A percentile compares a stretch with the other conserved stretches of the same genome.
These are phyloP conservation scores for Chrysocyon brachyurus DNA, from an alignment of 2,797 vertebrate genomes.

Conservation along the genomic window DNA sequence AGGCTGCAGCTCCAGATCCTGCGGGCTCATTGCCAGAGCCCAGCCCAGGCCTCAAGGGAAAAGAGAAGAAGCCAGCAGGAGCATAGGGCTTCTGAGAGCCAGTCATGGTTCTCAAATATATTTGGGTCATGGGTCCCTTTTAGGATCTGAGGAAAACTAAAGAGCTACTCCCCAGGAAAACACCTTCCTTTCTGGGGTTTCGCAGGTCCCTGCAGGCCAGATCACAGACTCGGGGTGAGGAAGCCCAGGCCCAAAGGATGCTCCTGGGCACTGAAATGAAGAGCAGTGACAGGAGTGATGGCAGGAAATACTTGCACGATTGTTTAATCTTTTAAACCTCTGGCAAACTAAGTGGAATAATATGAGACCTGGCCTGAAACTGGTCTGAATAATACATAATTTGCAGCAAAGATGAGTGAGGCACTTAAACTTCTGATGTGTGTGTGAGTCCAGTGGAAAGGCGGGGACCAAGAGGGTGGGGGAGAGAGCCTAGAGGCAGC, in stretches of 20 bases:
- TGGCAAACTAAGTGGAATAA: constrained; percentile 52
- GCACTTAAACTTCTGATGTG: background rate
- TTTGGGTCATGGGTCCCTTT: background rate
- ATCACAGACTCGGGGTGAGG: background rate
- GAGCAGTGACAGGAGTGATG: background rate
- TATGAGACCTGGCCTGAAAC: constrained; percentile 47
- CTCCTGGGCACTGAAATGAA: background rate
- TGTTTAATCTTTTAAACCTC: constrained; percentile 62
- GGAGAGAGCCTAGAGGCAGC: background rate
- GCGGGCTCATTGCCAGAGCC: background rate
- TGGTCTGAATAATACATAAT: constrained; percentile 59
- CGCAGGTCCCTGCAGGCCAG: background rate
- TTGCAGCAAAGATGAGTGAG: constrained; percentile 56
- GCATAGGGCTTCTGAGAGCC: background rate
- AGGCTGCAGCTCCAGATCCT: background rate
- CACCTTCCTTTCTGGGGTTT: background rate
- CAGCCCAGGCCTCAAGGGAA: background rate
- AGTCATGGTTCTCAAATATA: background rate
- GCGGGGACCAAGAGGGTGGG: background rate
- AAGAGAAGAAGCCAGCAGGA: background rate
- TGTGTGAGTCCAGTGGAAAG: constrained; percentile 8
- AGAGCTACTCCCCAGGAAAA: constrained; percentile 10
- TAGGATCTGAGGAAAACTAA: background rate
- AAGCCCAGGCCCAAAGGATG: background rate
- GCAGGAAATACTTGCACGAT: constrained; percentile 46